Base-by-base conservation (phyloP, 2,888 invertebrate species). In the Pardosa pseudoannulata region DNA sequence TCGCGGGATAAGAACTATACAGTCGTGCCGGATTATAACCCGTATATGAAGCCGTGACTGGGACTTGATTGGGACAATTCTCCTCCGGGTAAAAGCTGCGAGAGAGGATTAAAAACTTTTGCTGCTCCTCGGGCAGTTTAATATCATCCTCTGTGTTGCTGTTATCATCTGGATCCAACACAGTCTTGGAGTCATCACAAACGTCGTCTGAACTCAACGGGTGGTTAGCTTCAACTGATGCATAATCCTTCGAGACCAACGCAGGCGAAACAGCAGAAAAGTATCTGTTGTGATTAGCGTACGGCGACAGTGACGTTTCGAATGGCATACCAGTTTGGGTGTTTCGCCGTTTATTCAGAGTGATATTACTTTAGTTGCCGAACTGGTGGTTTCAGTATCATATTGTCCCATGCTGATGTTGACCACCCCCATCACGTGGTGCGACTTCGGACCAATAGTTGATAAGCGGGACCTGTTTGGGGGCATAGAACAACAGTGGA, bases 391-490 rank as follows among this genome's bases (percentile, higher is more conserved):
- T 36, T 39, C 41, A 41, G 81, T 41, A 67, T 67, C 85, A 85
- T 82, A 29, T 62, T 75, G 82, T 71, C 71, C 75, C 75, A 76
- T 71, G 65, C 29, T 56, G 73, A 5, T 73, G 67, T 67, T 85
- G 79, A 65, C 72, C 79, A 73, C 56, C 85, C 79, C 6, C 23
- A 56, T 79, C 85, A 85, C 85, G 79, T 85, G 85, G 62, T 79
- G 62, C 31, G 46, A 41, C 62, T 62, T 23, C 62, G 65, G 73
- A 23, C 85, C 78, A 85, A 79, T 78, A 56, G 65, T 27, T 74
- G 70, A 68, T 31, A 31, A 31, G 73, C 67, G 36, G 73, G 85
- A 85, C 86, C 86, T 79, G 86, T 79, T 79, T 79, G 67, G 46
- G 73, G 73, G 73, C 65, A 85, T 72, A 72, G 78, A 83, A 78